Base-by-base conservation (phyloP, 2,113 vertebrate genomes). In the Paracanthobrama guichenoti region DNA sequence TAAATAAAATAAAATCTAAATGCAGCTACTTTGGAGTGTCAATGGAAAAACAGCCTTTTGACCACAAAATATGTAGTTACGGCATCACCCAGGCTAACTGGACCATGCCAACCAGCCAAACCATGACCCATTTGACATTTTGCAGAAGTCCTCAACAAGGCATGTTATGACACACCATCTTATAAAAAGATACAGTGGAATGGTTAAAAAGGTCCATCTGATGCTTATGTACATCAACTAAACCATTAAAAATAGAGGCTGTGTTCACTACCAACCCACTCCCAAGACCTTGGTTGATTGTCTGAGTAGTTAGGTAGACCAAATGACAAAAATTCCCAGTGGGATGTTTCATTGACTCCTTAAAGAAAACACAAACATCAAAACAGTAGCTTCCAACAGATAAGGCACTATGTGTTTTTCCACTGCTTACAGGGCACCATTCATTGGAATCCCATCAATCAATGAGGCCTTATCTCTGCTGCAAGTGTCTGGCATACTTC, bases 361-460 rank as follows among this genome's bases (percentile, higher is more conserved):
- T 6, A 81, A 53, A n/a, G 18, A 62, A 79, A 48, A 80, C 12
- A 26, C 59, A 64, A 79, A 48, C 31, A 60, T 26, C 31, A 42
- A 44, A n/a, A 44, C 39, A 60, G n/a, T 42, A 44, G 35, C 55
- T 62, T 20, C 35, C 3, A 18, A 85, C 14, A 44, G 50, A 79
- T 28, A 71, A 67, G 28, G 24, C 62, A 26, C 22, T 62, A 2
- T 62, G 57, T 44, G 48, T 35, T 55, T 31, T 69, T 62, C 59
- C 78, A 80, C 42, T 50, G 48, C 44, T 55, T 12, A 64, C 31
- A 22, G 44, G 28, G 46, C 31, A 79, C 14, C 46, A 66, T 55
- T 73, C 28, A 62, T 67, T 83, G 80, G 79, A 83, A 85, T 83
- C 74, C 74, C 79, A 84, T 88, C 77, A 88, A 83, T 88, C 83